Evolutionary conservation across 1,140 invertebrate genomes (phyloP), one percentile per base, ranked within the genome.

Genomic region (Tigriopus japonicus): DNA sequence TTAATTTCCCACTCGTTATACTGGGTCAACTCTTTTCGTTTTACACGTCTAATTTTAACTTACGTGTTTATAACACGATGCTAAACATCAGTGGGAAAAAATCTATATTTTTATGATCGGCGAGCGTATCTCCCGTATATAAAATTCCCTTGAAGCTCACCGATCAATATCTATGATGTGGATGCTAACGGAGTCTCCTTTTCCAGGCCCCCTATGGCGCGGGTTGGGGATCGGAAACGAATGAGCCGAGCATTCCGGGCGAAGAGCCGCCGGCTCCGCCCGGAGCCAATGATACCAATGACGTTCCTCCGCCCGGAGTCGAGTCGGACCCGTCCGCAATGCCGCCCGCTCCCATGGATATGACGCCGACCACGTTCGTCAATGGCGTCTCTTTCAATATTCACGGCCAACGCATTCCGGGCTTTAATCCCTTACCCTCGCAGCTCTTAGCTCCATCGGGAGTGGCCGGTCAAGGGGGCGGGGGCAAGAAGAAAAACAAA

Each of bases 381-480:
- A 35, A 35, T 35, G 28, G 28, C 6, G 60, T 63, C 54, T 35
- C 51, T 17, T 63, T 63, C 62, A 63, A 24, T 17, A 54, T 63
- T 23, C 49, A 43, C 51, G 42, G 56, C 15, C 52, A 62, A 19
- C 52, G 62, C 35, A 61, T 40, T 17, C 45, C 45, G 21, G 45
- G 45, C 45, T 49, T 49, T 21, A 49, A 63, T 45, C 21, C 42
- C 19, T 15, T 41, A 24, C 17, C 52, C 49, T n/a, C 19, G 42
- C 59, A 19, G 15, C 10, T 23, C 3, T 35, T 35, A 6, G 23
- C 56, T 24, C 15, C 19, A 14, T 41, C 17, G 15, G 28, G 52
- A 9, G 41, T 28, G 5, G 14, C 17, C 23, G 41, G 42, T 19
- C 14, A 28, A 19, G 19, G 17, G 14, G 54, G 15, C 1, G 19